phyloP scores from a whole-genome alignment of 1,140 invertebrate species.

The Drosophila pallidifrons region DNA sequence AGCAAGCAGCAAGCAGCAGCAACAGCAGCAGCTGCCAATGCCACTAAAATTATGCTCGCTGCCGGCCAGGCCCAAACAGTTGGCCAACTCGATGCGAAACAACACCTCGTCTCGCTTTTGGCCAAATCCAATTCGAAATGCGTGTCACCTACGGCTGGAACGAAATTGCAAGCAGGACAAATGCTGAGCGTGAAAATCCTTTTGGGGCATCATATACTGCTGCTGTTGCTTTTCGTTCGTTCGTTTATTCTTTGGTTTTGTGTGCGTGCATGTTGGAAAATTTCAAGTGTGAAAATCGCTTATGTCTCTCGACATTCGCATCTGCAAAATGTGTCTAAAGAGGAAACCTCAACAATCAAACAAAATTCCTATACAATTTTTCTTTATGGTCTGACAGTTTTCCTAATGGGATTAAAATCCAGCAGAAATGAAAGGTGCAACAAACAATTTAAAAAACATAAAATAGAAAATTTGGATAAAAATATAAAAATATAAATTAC shows the following conservation, averaged over 20 bases:
- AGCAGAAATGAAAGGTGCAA: conserved; percentile 3
- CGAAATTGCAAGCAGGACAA: conserved; percentile 60
- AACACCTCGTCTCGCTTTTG: conserved; percentile 48
- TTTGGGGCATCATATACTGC: conserved; percentile 35
- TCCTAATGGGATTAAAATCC: conserved; percentile 44
- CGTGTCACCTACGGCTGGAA: conserved; percentile 66
- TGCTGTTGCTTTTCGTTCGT: not conserved
- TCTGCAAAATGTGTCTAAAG: conserved; percentile 55
- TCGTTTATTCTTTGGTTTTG: not conserved
- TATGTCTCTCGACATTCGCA: conserved; percentile 65
- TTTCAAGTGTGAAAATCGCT: conserved; percentile 73
- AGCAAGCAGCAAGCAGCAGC: conserved; percentile 13
- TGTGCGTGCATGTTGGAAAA: conserved; percentile 37
- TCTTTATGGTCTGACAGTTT: conserved; percentile 5
- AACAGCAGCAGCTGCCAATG: conserved; percentile 63
- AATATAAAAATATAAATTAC: no score
- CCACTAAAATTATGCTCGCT: conserved; percentile 67
- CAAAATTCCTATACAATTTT: conserved; percentile 43
- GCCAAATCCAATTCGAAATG: conserved; percentile 79
- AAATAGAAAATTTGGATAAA: not conserved
- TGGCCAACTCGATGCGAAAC: conserved; percentile 19
- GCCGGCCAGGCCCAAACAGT: conserved; percentile 60
- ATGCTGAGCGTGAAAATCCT: conserved; percentile 71
- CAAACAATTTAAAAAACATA: not conserved
- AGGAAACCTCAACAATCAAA: conserved; percentile 20